These are phyloP conservation scores for Lateolabrax maculatus DNA, from an alignment of 2,797 vertebrate genomes.

Conservation along the genomic window DNA sequence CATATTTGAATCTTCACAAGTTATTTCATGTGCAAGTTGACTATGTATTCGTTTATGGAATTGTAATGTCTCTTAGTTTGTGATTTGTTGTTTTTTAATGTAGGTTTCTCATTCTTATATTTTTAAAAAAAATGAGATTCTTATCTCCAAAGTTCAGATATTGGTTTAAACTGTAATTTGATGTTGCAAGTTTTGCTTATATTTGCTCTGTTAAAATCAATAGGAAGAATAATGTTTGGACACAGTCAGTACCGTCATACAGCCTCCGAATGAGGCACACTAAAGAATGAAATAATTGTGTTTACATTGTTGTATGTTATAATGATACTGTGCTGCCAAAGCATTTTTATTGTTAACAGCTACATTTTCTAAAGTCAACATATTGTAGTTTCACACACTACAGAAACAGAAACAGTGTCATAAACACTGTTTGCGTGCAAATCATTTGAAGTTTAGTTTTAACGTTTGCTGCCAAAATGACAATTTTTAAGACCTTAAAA, in stretches of 20 bases:
- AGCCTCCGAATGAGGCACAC: not conserved
- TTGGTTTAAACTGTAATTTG: not conserved
- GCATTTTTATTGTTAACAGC: not conserved
- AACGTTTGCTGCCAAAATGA: not conserved
- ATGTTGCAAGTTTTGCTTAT: not conserved
- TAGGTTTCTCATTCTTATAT: not conserved
- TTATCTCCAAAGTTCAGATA: not conserved
- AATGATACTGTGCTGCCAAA: constrained; percentile 6
- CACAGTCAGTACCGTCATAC: too few relatives aligned
- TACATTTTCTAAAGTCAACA: constrained; percentile 18
- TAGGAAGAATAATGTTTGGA: not conserved
- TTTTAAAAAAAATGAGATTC: not conserved
- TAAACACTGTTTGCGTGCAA: not conserved
- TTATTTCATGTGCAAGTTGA: constrained; percentile 1
- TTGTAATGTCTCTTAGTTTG: not conserved
- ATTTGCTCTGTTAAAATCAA: not conserved
- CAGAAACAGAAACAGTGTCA: too few relatives aligned
- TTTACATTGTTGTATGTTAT: not conserved
- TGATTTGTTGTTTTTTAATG: not conserved
- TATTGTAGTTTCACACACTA: too few relatives aligned
- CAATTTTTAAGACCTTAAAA: not conserved
- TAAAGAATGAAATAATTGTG: not conserved
- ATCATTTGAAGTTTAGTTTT: not conserved
- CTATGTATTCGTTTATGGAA: not conserved
- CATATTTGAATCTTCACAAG: not conserved